Evolutionary conservation across 2,888 invertebrate species (phyloP).

Genomic region (Amphipyra tragopoginis): DNA sequence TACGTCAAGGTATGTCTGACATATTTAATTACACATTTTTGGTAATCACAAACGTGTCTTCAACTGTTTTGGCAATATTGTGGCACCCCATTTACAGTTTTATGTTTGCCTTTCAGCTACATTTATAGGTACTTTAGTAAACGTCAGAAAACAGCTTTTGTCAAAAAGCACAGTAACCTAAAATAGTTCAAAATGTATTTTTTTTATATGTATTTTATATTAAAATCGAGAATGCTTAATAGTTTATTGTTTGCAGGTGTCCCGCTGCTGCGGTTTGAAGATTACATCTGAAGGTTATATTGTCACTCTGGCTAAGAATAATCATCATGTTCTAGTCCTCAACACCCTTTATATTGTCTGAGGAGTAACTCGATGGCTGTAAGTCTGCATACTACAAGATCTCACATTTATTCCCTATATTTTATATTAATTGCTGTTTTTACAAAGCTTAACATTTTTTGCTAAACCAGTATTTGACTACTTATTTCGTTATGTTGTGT

Average conservation of each 20-base stretch:
- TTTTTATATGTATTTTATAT: too few relatives aligned
- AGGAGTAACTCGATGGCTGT: conserved; percentile 90
- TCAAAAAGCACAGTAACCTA: too few relatives aligned
- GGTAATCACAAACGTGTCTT: too few relatives aligned
- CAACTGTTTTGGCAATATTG: too few relatives aligned
- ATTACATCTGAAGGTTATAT: conserved; percentile 99
- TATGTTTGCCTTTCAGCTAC: too few relatives aligned
- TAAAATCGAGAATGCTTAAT: background rate
- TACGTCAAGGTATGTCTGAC: conserved; percentile 95
- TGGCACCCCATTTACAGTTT: too few relatives aligned
- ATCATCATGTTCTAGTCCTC: conserved; percentile 99
- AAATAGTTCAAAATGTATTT: too few relatives aligned
- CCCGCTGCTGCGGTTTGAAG: conserved; percentile 99
- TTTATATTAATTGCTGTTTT: conserved; percentile 89
- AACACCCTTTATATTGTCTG: conserved; percentile 98
- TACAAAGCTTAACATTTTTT: conserved; percentile 88
- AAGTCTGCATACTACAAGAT: conserved; percentile 90
- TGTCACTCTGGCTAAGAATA: conserved; percentile 99
- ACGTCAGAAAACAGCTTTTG: too few relatives aligned
- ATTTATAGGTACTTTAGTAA: too few relatives aligned
- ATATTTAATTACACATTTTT: background rate
- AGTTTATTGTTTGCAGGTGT: conserved; percentile 92
- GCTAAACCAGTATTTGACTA: conserved; percentile 90
- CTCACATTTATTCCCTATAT: conserved; percentile 90
- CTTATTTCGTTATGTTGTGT: conserved; percentile 86